Conservation (phyloP, 2,113 vertebrate species). For the Oncorhynchus mykiss region DNA sequence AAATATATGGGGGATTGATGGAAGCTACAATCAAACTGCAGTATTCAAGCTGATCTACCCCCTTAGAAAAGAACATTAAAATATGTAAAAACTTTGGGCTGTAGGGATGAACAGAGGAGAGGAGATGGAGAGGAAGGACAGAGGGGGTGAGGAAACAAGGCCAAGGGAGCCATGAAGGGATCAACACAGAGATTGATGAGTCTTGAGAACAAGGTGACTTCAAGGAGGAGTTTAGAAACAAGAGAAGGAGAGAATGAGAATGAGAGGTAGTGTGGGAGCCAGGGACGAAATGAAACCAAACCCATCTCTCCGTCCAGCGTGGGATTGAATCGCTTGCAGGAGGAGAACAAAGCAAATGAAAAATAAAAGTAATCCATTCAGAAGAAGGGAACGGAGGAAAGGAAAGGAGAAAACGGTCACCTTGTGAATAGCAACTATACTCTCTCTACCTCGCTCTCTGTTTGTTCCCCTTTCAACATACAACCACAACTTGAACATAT, state of each 20-base stretch:
- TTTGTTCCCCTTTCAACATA: not conserved
- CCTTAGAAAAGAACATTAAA: too few relatives aligned
- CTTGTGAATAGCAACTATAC: not conserved
- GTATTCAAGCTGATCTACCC: too few relatives aligned
- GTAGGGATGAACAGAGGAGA: not conserved
- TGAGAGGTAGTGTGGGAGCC: constrained; percentile 18
- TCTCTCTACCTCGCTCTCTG: not conserved
- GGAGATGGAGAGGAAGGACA: constrained; percentile 1
- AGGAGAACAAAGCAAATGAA: not conserved
- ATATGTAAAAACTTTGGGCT: not conserved
- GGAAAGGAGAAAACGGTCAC: not conserved
- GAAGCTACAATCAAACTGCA: too few relatives aligned
- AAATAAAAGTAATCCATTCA: constrained; percentile 9
- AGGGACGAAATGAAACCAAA: not conserved
- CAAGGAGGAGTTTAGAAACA: constrained; percentile 33
- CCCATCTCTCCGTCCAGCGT: constrained; percentile 11
- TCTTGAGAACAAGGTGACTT: constrained; percentile 70
- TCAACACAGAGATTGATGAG: constrained; percentile 66
- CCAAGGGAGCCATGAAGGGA: constrained; percentile 36
- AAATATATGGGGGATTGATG: too few relatives aligned
- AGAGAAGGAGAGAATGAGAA: constrained; percentile 27
- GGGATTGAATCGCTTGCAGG: constrained; percentile 32
- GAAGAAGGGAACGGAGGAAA: constrained; percentile 3
- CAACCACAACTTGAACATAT: not conserved
- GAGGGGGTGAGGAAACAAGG: constrained; percentile 1